Percentiles rank a stretch among this genome's conserved stretches.
Conservation (phyloP, 2,888 invertebrate genomes). For the Idaea straminata region DNA sequence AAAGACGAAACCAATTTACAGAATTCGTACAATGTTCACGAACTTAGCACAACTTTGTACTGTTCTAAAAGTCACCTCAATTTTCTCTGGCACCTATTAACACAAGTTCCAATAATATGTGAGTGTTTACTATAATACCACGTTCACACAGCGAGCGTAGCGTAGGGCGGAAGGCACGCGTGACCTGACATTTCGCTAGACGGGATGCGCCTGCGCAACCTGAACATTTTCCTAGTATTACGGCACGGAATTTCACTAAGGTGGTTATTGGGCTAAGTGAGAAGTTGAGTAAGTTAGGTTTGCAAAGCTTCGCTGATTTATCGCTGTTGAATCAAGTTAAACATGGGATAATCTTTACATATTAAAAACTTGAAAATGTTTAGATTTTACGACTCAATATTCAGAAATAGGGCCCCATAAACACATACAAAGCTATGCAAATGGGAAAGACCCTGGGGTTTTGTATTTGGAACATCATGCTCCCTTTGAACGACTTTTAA, state of each 20-base stretch:
- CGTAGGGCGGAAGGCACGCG: slow-evolving; percentile 53
- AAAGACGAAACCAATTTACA: neutral
- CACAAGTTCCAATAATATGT: slow-evolving; percentile 1
- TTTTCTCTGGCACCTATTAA: neutral
- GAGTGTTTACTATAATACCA: slow-evolving; percentile 39
- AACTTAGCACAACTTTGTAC: neutral
- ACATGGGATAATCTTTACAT: neutral
- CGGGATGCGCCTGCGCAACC: slow-evolving; percentile 46
- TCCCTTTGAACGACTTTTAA: no score
- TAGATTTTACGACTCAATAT: neutral
- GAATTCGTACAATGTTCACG: neutral
- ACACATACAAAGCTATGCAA: no score
- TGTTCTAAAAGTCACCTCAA: neutral
- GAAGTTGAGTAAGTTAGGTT: neutral
- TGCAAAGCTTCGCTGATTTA: neutral
- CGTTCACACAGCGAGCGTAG: slow-evolving; percentile 46
- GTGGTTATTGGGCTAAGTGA: neutral
- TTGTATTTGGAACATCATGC: no score
- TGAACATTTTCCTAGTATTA: slow-evolving; percentile 28
- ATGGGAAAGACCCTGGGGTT: no score
- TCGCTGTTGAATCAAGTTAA: neutral
- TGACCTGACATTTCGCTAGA: slow-evolving; percentile 54
- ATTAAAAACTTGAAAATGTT: neutral
- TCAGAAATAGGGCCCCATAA: no score
- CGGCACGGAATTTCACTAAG: slow-evolving; percentile 27